Evolutionary conservation across 2,888 invertebrate genomes (phyloP), one percentile per base, ranked within the genome.

Genomic region (Caenorhabditis japonica): DNA sequence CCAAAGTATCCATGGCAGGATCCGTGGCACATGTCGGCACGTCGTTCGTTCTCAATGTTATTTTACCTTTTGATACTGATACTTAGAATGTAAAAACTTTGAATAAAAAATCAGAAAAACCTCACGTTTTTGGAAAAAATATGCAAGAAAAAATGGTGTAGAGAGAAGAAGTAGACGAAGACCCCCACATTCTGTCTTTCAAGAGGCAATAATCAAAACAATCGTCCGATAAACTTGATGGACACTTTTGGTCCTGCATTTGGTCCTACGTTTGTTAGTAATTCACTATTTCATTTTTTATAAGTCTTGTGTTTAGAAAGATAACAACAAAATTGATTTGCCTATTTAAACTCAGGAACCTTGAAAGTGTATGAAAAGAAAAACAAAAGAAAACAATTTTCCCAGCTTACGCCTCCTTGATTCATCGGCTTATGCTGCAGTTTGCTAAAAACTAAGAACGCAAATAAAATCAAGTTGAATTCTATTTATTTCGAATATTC

Each of bases 1-100:
- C 75, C 64, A 38, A 64, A 70, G 44, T 75, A 75, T 39, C 75
- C 78, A 3, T 77, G 77, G 77, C 47, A 61, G 15, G 68, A 76
- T 55, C 76, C 68, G 15, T 66, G 73, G 73, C 59, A 51, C 13
- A 25, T 59, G 25, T 59, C 64, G 27, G 36, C 72, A 1, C 19
- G 49, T 43, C 51, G 49, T 15, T 36, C 49, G 4, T 15, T n/a
- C 5, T 13, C n/a, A 2, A 21, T 44, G 36, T 3, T 44, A 10
- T 12, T 44, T 13, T 44, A 17, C 39, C 19, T 53, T 53, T 30
- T 46, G 13, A 10, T 46, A 23, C 39, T 39, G 4, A 33, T n/a
- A 51, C 17, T 13, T 44, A 19, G n/a, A n/a, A n/a, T n/a, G n/a
- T n/a, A n/a, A n/a, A n/a, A n/a, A n/a, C n/a, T n/a, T n/a, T n/a